These are phyloP conservation scores for Cantharis flavilabris DNA, from an alignment of 2,888 invertebrate species.

Conservation along the genomic window DNA sequence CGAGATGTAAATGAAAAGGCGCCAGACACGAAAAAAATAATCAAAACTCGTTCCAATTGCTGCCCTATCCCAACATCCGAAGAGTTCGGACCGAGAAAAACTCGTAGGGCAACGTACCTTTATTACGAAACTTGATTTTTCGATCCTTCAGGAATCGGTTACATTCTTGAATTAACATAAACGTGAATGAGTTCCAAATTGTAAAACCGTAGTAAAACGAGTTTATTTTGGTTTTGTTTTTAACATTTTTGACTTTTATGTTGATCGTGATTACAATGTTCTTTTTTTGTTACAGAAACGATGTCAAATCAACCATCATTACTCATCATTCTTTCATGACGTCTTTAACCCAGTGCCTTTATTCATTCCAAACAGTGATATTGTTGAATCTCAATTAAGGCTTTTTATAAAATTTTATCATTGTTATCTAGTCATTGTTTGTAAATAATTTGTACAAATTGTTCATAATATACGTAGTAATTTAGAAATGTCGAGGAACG, in stretches of 20 bases:
- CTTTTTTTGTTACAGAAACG: conserved; percentile 40
- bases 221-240: not conserved
- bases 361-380: conserved; percentile 51
- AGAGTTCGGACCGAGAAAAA: conserved; percentile 17
- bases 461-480: conserved; percentile 25
- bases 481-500: conserved; percentile 3
- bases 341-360: conserved; percentile 49
- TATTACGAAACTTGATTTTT: conserved; percentile 11
- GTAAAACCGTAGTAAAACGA: not conserved
- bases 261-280: conserved; percentile 18
- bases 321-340: conserved; percentile 30
- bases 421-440: conserved; percentile 52
- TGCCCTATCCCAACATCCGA: conserved; percentile 41
- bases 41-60: conserved; percentile 42
- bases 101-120: conserved; percentile 7
- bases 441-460: conserved; percentile 42
- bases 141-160: conserved; percentile 19
- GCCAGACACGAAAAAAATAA: not conserved
- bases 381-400: conserved; percentile 40
- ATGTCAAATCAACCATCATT: conserved; percentile 33
- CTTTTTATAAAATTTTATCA: conserved; percentile 46
- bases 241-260: conserved; percentile 10
- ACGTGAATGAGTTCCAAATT: not conserved
- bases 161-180: not conserved
- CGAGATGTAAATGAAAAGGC: not conserved